Base-by-base conservation (phyloP, 2,113 vertebrate genomes). In the Pipa parva region DNA sequence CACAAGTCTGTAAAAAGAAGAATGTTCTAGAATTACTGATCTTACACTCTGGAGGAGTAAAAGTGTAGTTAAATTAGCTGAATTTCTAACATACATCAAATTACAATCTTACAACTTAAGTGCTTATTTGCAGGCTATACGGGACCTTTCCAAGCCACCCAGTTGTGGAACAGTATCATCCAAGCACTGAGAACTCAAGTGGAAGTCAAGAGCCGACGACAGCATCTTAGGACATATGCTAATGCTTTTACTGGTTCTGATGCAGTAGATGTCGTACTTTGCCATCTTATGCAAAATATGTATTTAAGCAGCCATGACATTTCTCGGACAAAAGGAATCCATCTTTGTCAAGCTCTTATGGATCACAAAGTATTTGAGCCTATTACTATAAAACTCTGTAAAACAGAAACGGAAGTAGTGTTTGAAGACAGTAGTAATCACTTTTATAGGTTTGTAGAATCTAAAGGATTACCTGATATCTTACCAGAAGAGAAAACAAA, bases 261-360 rank as follows among this genome's bases (percentile, higher is more conserved):
- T 55, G 92, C 90, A 1, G 91, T 94, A 50, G 90, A 91, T 20
- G 81, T 89, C 1, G 87, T 93, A 2, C 84, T 95, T 63, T 91
- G 89, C 74, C 89, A 90, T 65, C 78, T 94, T 63, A 94, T 92
- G 89, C 90, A 93, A 80, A 94, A 90, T 51, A 82, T 83, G 42
- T 86, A 81, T 68, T 85, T 94, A 57, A 88, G 84, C 78, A 84
- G 84, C 42, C 88, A 74, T 51, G 91, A 91, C 18, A 82, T 93
- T 76, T 95, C 91, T 45, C 81, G 78, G 10, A 80, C 89, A 36
- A 93, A 93, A 74, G 90, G 91, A 15, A 76, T 88, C 31, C 77
- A 79, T 11, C 89, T 97, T 10, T 95, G 92, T 77, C 92, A 93
- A 70, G 83, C 85, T 0, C 63, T 97, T 75, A 93, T 95, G 91